Conservation (phyloP, 35 echinoderm and acorn worm species). For the Antedon bifida region DNA sequence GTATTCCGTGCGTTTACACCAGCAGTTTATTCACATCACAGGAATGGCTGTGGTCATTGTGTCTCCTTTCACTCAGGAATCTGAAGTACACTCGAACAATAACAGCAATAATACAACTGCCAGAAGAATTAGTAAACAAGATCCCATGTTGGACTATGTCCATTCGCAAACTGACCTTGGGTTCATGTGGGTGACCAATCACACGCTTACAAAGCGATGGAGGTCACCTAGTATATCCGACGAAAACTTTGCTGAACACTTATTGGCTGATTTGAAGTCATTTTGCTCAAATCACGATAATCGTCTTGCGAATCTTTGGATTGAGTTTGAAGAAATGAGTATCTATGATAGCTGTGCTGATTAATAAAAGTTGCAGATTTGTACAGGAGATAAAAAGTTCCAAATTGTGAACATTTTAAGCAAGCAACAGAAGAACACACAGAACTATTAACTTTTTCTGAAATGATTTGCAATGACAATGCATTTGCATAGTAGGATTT, state of each 20-base stretch:
- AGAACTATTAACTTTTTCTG: no score
- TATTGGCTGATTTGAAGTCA: conserved; percentile 54
- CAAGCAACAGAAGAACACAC: no score
- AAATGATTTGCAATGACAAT: no score
- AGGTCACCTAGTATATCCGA: conserved; percentile 41
- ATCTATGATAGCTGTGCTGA: not conserved
- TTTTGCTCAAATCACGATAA: conserved; percentile 55
- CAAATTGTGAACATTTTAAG: no score
- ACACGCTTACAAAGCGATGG: conserved; percentile 64
- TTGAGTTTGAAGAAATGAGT: not conserved
- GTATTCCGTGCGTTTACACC: not conserved
- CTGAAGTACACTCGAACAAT: not conserved
- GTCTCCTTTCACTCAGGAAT: not conserved
- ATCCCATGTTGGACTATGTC: not conserved
- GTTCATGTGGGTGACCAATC: conserved; percentile 64
- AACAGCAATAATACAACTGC: not conserved
- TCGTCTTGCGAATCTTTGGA: conserved; percentile 34
- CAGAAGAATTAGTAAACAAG: not conserved
- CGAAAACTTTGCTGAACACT: conserved; percentile 57
- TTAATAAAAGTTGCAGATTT: no score
- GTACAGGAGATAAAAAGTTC: no score
- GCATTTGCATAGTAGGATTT: no score
- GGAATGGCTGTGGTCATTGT: not conserved
- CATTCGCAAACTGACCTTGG: conserved; percentile 17
- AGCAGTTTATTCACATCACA: not conserved